A percentile compares a stretch with the other conserved stretches of the same genome.
These are phyloP conservation scores for Phalacrocorax pelagicus DNA, from an alignment of 2,113 vertebrate genomes.

Conservation along the genomic window DNA sequence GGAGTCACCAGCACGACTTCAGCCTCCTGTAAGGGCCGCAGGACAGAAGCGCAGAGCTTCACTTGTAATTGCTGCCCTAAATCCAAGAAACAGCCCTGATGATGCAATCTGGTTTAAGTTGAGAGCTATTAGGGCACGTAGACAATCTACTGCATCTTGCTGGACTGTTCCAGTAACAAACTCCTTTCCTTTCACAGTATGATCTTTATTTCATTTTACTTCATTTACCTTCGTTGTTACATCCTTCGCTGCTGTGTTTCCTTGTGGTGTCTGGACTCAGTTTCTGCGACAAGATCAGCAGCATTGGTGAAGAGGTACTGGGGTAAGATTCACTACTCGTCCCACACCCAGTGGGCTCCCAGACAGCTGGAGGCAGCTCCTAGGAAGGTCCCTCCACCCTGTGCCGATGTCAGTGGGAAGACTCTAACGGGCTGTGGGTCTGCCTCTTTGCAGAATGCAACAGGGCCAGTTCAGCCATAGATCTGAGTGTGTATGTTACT, in stretches of 20 bases:
- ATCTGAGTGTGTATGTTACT: not conserved
- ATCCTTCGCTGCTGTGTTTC: not conserved
- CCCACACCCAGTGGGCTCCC: not conserved
- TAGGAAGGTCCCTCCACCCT: not conserved
- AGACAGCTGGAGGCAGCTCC: not conserved
- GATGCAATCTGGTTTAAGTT: not conserved
- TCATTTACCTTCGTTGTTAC: not conserved
- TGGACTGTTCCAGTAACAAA: not conserved
- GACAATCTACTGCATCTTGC: not conserved
- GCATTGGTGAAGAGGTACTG: not conserved
- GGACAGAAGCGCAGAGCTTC: not conserved
- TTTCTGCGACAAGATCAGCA: not conserved
- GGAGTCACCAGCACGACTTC: not conserved
- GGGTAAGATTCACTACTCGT: not conserved
- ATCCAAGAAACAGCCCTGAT: not conserved
- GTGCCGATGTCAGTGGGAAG: not conserved
- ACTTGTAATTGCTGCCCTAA: not conserved
- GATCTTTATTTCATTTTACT: not conserved
- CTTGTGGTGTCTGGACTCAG: not conserved
- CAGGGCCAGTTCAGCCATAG: not conserved
- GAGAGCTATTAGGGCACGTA: not conserved
- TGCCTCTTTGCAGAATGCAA: not conserved
- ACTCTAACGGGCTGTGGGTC: not conserved
- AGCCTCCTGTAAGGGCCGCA: not conserved
- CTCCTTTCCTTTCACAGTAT: not conserved